phyloP scores from a whole-genome alignment of 2,797 vertebrate genomes.

The Lagorchestes hirsutus region DNA sequence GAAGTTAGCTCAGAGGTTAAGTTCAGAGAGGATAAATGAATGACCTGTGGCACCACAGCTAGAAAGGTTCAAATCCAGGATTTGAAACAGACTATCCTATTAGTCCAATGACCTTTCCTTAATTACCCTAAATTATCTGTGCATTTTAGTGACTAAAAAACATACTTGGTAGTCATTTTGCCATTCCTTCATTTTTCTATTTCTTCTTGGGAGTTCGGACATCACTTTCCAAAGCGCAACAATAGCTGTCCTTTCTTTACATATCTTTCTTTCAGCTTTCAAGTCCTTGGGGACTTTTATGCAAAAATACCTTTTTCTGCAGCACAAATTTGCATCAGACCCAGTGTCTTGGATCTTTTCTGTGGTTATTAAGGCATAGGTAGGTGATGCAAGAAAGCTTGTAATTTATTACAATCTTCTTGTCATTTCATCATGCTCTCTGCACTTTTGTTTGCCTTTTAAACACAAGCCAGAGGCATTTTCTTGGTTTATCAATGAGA shows the following conservation, averaged over 20 bases:
- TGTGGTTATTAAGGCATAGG: background rate
- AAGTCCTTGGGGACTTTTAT: background rate
- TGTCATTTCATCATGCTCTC: background rate
- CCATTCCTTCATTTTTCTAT: background rate
- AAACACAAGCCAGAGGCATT: background rate
- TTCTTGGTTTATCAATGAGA: background rate
- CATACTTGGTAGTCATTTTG: background rate
- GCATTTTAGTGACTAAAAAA: background rate
- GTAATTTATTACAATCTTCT: background rate
- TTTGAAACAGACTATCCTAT: background rate
- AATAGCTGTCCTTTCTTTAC: background rate
- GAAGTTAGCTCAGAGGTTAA: background rate
- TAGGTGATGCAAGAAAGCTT: background rate
- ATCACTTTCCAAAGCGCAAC: background rate
- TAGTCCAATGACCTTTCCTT: background rate
- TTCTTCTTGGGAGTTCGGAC: background rate
- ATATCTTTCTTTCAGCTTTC: background rate
- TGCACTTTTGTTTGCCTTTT: background rate
- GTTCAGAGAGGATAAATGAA: background rate
- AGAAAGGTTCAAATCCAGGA: background rate
- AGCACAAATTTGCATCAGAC: background rate
- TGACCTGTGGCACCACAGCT: background rate
- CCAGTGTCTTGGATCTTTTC: background rate
- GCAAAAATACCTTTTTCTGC: background rate
- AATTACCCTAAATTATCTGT: background rate